Conservation (phyloP, 2,113 vertebrate species). For the Rhinolophus sinicus region DNA sequence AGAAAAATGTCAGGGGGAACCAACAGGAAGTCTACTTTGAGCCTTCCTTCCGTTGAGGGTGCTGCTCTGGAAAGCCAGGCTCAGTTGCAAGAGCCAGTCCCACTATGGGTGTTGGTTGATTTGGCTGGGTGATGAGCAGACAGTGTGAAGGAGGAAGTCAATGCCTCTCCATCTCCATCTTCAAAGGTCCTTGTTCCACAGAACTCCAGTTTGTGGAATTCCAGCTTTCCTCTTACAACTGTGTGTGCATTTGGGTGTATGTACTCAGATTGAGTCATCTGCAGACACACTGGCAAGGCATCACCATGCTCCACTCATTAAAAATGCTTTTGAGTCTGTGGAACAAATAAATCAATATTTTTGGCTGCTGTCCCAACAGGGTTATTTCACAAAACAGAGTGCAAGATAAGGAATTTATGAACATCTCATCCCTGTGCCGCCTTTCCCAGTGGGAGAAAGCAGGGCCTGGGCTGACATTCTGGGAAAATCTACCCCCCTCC, state of each 20-base stretch:
- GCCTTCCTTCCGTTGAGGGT: not conserved
- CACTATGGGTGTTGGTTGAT: not conserved
- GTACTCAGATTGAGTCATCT: slow-evolving; percentile 55
- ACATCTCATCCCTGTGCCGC: slow-evolving; percentile 69
- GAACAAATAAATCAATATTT: slow-evolving; percentile 75
- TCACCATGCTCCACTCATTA: slow-evolving; percentile 36
- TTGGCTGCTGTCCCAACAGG: slow-evolving; percentile 70
- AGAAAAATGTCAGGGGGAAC: not conserved
- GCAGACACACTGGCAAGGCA: slow-evolving; percentile 43
- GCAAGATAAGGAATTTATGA: slow-evolving; percentile 79
- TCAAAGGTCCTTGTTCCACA: not conserved
- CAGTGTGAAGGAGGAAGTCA: not conserved
- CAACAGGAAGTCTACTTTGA: not conserved
- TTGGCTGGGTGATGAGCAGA: not conserved
- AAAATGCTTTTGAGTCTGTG: slow-evolving; percentile 51
- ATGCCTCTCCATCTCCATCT: not conserved
- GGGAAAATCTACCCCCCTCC: slow-evolving; percentile 80
- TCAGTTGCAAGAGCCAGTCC: not conserved
- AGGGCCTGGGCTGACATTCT: slow-evolving; percentile 74
- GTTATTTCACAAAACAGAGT: slow-evolving; percentile 68
- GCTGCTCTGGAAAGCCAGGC: not conserved
- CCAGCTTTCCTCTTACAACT: not conserved
- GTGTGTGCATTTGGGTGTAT: not conserved
- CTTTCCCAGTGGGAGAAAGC: slow-evolving; percentile 56
- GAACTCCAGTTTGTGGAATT: not conserved